Evolutionary conservation across 2,888 invertebrate species (phyloP).

Genomic region (Tricholauxania praeusta): DNA sequence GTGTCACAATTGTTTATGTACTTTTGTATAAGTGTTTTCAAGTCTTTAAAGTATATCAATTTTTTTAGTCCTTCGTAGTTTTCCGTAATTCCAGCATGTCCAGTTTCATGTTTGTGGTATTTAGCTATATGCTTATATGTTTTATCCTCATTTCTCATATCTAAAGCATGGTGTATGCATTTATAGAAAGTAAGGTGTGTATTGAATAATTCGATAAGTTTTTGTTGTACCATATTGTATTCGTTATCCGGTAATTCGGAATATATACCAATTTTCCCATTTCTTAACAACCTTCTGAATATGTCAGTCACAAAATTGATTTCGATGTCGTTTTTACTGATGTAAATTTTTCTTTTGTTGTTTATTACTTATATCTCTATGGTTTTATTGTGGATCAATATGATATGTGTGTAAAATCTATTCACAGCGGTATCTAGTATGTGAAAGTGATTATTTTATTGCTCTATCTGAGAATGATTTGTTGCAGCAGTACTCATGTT

Average conservation of each 20-base stretch:
- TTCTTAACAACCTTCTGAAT: constrained; percentile 28
- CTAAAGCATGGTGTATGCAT: constrained; percentile 38
- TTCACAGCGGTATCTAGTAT: constrained; percentile 15
- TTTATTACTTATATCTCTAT: constrained; percentile 18
- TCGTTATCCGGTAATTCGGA: constrained; percentile 31
- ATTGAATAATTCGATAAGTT: constrained; percentile 40
- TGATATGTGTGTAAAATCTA: constrained; percentile 35
- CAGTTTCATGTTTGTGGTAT: constrained; percentile 45
- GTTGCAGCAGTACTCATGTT: constrained; percentile 1
- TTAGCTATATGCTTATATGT: constrained; percentile 41
- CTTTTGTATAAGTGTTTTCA: constrained; percentile 40
- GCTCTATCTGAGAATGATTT: not conserved
- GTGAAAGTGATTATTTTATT: not conserved
- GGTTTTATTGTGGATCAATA: constrained; percentile 32
- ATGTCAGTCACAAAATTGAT: constrained; percentile 31
- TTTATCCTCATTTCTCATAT: constrained; percentile 42
- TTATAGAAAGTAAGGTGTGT: constrained; percentile 39
- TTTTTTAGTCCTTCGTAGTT: constrained; percentile 43
- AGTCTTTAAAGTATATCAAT: constrained; percentile 39
- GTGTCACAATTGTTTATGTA: constrained; percentile 43
- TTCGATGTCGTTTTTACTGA: constrained; percentile 30
- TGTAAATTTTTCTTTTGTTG: constrained; percentile 36
- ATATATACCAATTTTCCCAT: constrained; percentile 40
- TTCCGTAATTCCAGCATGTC: constrained; percentile 43
- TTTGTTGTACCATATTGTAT: constrained; percentile 38